Evolutionary conservation across 2,797 vertebrate species (phyloP).

Genomic region (Muscicapa striata): DNA sequence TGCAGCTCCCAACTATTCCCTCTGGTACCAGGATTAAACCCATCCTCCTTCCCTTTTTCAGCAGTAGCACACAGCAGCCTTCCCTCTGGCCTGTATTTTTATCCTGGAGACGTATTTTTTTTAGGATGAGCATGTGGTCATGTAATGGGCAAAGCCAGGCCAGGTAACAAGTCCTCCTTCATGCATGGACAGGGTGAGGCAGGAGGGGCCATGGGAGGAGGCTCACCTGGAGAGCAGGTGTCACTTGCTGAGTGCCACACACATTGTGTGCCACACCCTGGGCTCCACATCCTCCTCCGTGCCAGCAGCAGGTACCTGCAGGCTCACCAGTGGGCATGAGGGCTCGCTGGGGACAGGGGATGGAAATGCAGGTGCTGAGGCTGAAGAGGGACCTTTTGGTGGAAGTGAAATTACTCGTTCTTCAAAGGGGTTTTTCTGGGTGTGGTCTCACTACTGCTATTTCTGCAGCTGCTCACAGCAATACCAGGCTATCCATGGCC

Average conservation of each 20-base stretch:
- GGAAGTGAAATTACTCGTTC: background rate
- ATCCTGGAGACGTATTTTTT: background rate
- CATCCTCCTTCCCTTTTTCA: background rate
- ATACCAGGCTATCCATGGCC: background rate
- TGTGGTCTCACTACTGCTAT: background rate
- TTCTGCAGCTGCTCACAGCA: background rate
- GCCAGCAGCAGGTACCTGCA: background rate
- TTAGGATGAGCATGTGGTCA: background rate
- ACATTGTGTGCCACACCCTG: fast-evolving
- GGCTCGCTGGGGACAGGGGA: background rate
- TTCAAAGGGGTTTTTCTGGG: background rate
- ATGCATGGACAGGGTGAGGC: fast-evolving
- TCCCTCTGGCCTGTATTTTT: background rate
- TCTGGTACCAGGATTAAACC: background rate
- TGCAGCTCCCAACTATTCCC: background rate
- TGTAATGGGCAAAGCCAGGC: fast-evolving
- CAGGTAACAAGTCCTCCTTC: background rate
- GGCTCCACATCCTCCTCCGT: fast-evolving
- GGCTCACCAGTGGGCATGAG: background rate
- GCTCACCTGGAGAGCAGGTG: background rate
- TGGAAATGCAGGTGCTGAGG: background rate
- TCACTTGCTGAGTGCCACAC: background rate
- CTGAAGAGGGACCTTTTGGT: background rate
- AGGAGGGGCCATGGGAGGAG: background rate
- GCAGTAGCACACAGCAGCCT: background rate